Conservation (phyloP, 2,888 invertebrate genomes). For the Acrocyrtus sp. region DNA sequence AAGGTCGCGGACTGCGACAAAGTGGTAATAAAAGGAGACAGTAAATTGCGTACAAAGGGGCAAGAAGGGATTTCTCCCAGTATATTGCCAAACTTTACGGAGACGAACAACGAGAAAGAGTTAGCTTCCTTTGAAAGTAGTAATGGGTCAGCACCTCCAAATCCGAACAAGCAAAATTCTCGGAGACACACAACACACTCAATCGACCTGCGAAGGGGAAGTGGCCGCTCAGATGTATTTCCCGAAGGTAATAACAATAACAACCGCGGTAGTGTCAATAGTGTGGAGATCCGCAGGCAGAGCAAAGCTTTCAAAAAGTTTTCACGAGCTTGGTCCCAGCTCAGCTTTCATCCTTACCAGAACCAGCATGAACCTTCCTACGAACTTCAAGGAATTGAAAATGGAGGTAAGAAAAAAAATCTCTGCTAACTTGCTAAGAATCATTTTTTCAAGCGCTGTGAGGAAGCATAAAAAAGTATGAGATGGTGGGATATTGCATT, state of each 20-base stretch:
- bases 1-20: too few species aligned
- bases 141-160: too few species aligned
- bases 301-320: constrained; percentile 56
- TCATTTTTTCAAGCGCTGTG: not conserved
- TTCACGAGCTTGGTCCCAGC: constrained; percentile 56
- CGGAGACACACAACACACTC: constrained; percentile 30
- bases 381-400: constrained; percentile 57
- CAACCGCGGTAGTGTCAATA: constrained; percentile 31
- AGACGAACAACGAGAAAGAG: not conserved
- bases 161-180: not conserved
- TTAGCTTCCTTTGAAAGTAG: too few species aligned
- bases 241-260: constrained; percentile 27
- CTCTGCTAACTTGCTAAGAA: not conserved
- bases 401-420: constrained; percentile 49
- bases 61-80: too few species aligned
- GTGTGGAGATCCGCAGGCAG: constrained; percentile 56
- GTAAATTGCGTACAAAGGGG: too few species aligned
- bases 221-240: constrained; percentile 8
- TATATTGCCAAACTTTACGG: too few species aligned
- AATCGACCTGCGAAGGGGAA: constrained; percentile 25
- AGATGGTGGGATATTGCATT: too few species aligned
- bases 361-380: constrained; percentile 36
- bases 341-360: constrained; percentile 43
- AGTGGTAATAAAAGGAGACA: too few species aligned
- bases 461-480: not conserved